A percentile compares a stretch with the other conserved stretches of the same genome.
phyloP scores from a whole-genome alignment of 2,113 vertebrate species.

The Psilopsiagon aymara region DNA sequence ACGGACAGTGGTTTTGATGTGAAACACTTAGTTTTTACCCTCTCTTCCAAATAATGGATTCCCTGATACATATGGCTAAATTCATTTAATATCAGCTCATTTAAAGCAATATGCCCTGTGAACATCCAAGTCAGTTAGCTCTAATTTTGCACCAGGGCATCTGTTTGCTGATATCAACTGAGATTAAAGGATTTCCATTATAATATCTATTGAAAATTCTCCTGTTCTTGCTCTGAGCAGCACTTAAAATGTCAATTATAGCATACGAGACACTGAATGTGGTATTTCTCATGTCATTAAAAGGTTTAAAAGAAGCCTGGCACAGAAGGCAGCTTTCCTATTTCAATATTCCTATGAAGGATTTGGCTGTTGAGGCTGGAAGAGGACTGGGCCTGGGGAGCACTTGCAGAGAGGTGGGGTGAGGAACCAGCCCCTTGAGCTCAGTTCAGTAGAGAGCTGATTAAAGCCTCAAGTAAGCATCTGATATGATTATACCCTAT shows the following conservation, averaged over 20 bases:
- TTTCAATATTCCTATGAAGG: not conserved
- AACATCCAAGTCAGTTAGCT: not conserved
- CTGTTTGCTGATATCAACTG: slow-evolving; percentile 5
- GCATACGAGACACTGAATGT: not conserved
- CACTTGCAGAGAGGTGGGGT: not conserved
- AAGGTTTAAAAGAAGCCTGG: not conserved
- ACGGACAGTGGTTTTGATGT: not conserved
- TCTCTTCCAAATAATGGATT: not conserved
- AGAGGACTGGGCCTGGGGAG: not conserved
- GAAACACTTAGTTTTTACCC: not conserved
- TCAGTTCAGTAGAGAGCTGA: not conserved
- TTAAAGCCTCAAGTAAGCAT: not conserved
- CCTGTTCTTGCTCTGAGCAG: slow-evolving; percentile 9
- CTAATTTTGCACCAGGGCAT: slow-evolving; percentile 6
- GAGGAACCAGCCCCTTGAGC: not conserved
- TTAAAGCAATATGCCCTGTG: not conserved
- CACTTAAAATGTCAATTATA: slow-evolving; percentile 37
- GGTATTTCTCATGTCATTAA: not conserved
- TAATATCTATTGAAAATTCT: not conserved
- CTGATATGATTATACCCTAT: not conserved
- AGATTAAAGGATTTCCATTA: slow-evolving; percentile 25
- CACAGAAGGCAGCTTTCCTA: not conserved
- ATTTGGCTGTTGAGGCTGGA: not conserved
- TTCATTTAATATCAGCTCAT: not conserved
- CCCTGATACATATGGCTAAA: not conserved